Conservation (phyloP, 2,113 vertebrate species). For the Scalopus aquaticus region DNA sequence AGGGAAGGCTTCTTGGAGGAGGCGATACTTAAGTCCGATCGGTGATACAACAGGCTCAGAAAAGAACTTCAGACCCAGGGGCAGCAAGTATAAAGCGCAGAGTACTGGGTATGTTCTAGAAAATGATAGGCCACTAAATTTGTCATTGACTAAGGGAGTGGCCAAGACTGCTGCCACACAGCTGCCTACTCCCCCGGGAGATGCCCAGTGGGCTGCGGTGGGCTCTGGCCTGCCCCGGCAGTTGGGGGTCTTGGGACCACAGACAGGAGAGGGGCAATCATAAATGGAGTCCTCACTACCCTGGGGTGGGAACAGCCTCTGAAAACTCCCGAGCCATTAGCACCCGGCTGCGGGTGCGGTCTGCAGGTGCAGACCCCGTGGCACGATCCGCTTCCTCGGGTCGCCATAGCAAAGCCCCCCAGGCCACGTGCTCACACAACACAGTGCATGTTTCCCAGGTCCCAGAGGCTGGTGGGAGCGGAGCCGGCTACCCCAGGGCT, state of each 20-base stretch:
- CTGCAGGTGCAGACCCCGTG: neutral
- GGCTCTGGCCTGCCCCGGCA: neutral
- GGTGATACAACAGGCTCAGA: neutral
- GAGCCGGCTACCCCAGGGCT: neutral
- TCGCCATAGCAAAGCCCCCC: neutral
- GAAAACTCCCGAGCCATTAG: neutral
- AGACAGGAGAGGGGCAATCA: fast-evolving
- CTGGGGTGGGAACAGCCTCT: neutral
- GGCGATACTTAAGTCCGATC: neutral
- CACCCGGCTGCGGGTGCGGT: neutral
- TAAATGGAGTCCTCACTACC: neutral
- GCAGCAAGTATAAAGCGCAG: neutral
- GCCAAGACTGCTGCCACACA: neutral
- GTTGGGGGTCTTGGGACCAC: neutral
- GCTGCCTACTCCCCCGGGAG: neutral
- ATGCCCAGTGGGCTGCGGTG: neutral
- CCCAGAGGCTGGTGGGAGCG: too few relatives aligned
- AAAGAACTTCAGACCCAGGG: neutral
- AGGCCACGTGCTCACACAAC: neutral
- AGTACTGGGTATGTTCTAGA: neutral
- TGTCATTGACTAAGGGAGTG: neutral
- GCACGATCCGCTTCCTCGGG: neutral
- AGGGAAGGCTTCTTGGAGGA: neutral
- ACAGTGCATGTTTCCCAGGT: too few relatives aligned
- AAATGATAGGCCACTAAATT: neutral